Evolutionary conservation across 2,113 vertebrate species (phyloP).

Genomic region (Xyliphius kryptos): DNA sequence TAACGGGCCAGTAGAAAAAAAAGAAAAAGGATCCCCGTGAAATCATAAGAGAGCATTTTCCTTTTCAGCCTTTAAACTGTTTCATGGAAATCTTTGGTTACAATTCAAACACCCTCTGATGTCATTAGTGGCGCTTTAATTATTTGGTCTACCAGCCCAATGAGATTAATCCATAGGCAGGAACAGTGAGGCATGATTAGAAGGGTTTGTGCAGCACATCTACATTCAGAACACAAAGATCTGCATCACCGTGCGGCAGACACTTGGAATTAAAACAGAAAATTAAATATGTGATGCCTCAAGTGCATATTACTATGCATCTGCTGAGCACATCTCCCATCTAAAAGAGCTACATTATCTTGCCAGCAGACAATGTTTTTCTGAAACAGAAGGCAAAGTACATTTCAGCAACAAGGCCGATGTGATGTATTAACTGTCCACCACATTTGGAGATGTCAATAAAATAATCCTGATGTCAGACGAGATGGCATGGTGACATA

Average conservation of each 20-base stretch:
- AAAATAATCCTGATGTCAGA: too few relatives aligned
- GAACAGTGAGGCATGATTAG: conserved; percentile 9
- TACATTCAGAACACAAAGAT: conserved; percentile 24
- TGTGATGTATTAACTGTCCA: not conserved
- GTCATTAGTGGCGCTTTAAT: conserved; percentile 15
- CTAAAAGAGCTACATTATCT: conserved; percentile 13
- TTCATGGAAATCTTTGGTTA: not conserved
- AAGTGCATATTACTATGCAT: conserved; percentile 3
- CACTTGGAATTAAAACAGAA: conserved; percentile 25
- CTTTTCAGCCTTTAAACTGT: conserved; percentile 14
- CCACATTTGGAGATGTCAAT: not conserved
- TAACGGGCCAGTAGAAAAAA: conserved; percentile 8
- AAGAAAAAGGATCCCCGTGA: not conserved
- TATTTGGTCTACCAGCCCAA: conserved; percentile 8
- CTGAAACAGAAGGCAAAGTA: not conserved
- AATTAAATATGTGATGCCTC: conserved; percentile 19
- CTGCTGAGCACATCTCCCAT: conserved; percentile 16
- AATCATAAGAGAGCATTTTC: conserved; percentile 29
- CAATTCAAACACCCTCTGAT: conserved; percentile 2
- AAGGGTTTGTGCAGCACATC: conserved; percentile 8
- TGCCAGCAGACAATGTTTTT: conserved; percentile 12
- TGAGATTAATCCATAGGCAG: conserved; percentile 18
- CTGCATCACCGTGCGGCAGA: conserved; percentile 16
- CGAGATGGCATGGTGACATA: too few relatives aligned
- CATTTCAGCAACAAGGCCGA: conserved; percentile 4